A percentile compares a stretch with the other conserved stretches of the same genome.
phyloP scores from a whole-genome alignment of 2,888 invertebrate species.

The Listrodromus nycthemerus region DNA sequence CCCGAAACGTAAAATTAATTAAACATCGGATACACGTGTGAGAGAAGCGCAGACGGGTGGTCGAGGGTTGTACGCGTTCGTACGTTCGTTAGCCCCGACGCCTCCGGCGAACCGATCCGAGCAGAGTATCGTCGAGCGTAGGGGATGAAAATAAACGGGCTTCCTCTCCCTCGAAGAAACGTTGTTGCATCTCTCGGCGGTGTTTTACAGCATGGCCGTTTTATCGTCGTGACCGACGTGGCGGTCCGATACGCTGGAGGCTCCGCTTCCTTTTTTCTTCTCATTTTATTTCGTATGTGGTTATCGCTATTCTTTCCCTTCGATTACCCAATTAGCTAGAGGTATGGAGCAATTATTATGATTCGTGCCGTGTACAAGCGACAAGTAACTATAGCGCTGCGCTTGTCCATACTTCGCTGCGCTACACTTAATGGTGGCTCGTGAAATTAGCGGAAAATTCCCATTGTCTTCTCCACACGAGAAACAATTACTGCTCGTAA shows the following conservation, averaged over 20 bases:
- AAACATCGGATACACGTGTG: conserved; percentile 78
- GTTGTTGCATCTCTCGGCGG: not conserved
- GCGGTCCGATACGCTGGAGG: conserved; percentile 12
- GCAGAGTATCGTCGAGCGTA: conserved; percentile 28
- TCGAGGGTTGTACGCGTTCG: conserved; percentile 28
- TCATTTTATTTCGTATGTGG: not conserved
- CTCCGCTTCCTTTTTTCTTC: conserved; percentile 6
- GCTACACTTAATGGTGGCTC: conserved; percentile 6
- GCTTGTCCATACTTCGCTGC: not conserved
- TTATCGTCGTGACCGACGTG: conserved; percentile 23
- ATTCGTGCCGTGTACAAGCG: not conserved
- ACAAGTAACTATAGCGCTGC: not conserved
- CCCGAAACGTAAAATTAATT: conserved; percentile 80
- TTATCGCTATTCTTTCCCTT: not conserved
- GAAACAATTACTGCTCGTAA: conserved; percentile 76
- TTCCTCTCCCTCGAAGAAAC: conserved; percentile 49
- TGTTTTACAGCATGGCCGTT: conserved; percentile 25
- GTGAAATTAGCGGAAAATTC: conserved; percentile 37
- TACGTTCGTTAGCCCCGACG: conserved; percentile 59
- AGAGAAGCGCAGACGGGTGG: conserved; percentile 3
- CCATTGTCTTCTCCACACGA: not conserved
- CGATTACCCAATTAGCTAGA: not conserved
- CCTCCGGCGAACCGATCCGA: conserved; percentile 51
- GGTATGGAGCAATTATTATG: conserved; percentile 17
- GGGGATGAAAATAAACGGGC: conserved; percentile 66